Evolutionary conservation across 2,797 vertebrate genomes (phyloP), one percentile per base, ranked within the genome.

Genomic region (Eulemur mongoz): DNA sequence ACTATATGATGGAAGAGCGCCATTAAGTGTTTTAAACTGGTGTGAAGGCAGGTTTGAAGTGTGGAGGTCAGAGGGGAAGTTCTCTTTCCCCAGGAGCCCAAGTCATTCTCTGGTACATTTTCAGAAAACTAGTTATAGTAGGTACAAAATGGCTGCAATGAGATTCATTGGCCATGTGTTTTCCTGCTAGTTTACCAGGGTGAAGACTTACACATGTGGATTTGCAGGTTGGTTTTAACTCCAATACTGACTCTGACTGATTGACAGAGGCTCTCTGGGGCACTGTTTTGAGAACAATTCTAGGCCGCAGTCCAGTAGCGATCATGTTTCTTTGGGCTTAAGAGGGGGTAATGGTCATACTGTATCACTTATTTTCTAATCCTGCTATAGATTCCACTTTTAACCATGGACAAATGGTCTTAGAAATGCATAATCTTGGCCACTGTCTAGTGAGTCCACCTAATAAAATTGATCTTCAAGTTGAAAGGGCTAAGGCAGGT

Each of bases 21-120:
- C 97, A 96, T 92, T 35, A 96, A 89, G 88, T 86, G 67, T 95
- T 98, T 98, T 97, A 97, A 97, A 97, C 79, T 10, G 45, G 82
- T 94, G 94, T 83, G 95, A 98, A 89, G 52, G 80, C 85, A 48
- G 94, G 22, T 93, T 94, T 93, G 95, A 96, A 97, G 83, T 50
- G 35, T 27, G 38, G 25, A 78, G 93, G 98, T 97, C 81, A 45
- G 82, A 32, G 94, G 65, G 94, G 80, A 97, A 54, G 80, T 5
- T 95, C 11, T 93, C 69, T 91, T 89, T 69, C 38, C 86, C 54
- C 35, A 70, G 43, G 72, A 88, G 54, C 84, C 88, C 17, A 63
- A 52, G 82, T 81, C 57, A 38, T 79, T 83, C 57, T 73, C 63
- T 84, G 96, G 93, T 84, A 70, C 20, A 69, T 81, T 92, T 91